phyloP scores from a whole-genome alignment of 2,113 vertebrate species.

The Arizona elegans region DNA sequence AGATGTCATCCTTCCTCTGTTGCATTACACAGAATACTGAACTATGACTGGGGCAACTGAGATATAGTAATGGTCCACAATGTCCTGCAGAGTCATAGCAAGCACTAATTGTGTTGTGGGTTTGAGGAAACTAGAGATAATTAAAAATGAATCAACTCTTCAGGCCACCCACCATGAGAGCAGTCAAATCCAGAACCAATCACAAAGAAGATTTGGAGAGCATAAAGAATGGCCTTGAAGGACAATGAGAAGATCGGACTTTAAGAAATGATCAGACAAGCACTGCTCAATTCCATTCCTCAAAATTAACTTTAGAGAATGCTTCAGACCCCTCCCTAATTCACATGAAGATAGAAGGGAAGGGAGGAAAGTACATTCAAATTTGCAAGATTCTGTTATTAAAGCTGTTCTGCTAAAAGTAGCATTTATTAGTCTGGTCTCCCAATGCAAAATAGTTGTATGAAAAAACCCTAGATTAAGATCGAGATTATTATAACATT shows the following conservation, averaged over 20 bases:
- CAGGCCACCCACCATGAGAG: background rate
- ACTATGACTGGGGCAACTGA: background rate
- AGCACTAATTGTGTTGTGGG: background rate
- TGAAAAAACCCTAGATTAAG: background rate
- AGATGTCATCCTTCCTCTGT: background rate
- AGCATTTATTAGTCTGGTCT: background rate
- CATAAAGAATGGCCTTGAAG: background rate
- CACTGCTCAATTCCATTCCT: background rate
- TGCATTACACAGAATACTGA: background rate
- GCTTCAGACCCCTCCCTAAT: background rate
- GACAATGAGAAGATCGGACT: background rate
- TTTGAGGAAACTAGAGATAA: background rate
- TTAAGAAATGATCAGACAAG: background rate
- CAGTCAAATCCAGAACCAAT: background rate
- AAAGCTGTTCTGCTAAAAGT: background rate
- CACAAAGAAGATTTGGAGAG: background rate
- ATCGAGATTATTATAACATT: background rate
- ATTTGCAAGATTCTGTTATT: background rate
- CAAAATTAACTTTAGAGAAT: background rate
- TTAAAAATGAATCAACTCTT: background rate
- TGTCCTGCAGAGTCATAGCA: background rate
- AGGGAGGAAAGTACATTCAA: background rate
- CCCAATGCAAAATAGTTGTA: background rate
- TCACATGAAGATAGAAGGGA: background rate
- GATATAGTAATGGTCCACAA: background rate